A percentile compares a stretch with the other conserved stretches of the same genome.
Evolutionary conservation across 2,113 vertebrate genomes (phyloP).

Genomic region (Macroglossus sobrinus): DNA sequence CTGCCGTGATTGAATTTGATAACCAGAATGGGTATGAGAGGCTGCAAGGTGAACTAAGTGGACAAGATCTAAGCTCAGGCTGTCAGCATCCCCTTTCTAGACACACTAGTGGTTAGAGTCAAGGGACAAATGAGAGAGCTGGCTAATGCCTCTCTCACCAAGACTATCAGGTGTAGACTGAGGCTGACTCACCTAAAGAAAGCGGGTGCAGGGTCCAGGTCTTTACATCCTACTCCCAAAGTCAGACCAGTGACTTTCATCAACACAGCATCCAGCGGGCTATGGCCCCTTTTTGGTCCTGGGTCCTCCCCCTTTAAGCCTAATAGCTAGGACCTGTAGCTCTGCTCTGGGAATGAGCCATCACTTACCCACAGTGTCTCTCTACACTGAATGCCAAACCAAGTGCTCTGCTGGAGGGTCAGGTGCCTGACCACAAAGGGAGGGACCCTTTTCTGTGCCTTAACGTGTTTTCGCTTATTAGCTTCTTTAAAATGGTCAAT

Average conservation of each 20-base stretch:
- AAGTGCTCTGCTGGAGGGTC: background rate
- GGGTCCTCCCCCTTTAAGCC: background rate
- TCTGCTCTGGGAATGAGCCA: background rate
- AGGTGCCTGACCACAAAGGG: background rate
- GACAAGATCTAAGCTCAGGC: background rate
- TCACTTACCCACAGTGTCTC: background rate
- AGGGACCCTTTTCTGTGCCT: background rate
- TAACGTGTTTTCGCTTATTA: background rate
- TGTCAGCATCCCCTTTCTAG: background rate
- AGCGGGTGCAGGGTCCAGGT: background rate
- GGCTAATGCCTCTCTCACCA: background rate
- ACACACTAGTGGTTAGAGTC: background rate
- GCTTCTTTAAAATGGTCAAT: background rate
- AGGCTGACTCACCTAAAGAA: background rate
- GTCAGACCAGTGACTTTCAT: background rate
- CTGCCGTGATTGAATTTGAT: background rate
- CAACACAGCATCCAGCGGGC: background rate
- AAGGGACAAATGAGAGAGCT: background rate
- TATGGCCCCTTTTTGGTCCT: background rate
- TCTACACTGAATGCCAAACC: background rate
- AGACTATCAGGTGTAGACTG: background rate
- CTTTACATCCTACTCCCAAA: background rate
- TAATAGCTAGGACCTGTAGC: background rate
- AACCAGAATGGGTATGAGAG: background rate
- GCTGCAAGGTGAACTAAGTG: accelerated